phyloP scores from a whole-genome alignment of 2,888 invertebrate genomes.

The Dinocampus coccinellae region DNA sequence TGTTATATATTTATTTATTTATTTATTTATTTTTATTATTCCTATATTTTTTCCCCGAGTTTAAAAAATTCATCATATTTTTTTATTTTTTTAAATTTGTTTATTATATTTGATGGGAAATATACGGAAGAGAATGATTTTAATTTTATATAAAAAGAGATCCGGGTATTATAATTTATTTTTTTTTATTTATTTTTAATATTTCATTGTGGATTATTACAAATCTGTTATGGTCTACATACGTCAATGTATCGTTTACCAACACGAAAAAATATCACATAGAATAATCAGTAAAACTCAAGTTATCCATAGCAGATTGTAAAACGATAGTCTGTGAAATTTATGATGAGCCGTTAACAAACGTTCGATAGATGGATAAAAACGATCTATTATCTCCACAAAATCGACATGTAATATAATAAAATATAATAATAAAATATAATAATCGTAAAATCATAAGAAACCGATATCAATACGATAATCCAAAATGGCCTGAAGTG shows the following conservation, averaged over 20 bases:
- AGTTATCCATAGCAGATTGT: conserved; percentile 63
- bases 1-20: neutral
- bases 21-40: neutral
- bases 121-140: neutral
- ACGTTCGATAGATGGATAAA: conserved; percentile 57
- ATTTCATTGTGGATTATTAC: conserved; percentile 11
- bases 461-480: no score
- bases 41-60: neutral
- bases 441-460: no score
- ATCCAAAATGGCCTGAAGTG: neutral
- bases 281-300: conserved; percentile 32
- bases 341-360: conserved; percentile 62
- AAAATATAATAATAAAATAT: conserved; percentile 4
- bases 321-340: conserved; percentile 58
- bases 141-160: neutral
- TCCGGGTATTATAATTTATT: neutral
- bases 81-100: neutral
- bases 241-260: neutral
- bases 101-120: neutral
- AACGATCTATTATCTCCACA: conserved; percentile 54
- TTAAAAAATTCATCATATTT: no score
- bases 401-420: neutral
- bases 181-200: no score
- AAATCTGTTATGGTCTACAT: conserved; percentile 3
- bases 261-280: no score